Conservation (phyloP, 1,140 invertebrate genomes). For the Zophobas atratus region DNA sequence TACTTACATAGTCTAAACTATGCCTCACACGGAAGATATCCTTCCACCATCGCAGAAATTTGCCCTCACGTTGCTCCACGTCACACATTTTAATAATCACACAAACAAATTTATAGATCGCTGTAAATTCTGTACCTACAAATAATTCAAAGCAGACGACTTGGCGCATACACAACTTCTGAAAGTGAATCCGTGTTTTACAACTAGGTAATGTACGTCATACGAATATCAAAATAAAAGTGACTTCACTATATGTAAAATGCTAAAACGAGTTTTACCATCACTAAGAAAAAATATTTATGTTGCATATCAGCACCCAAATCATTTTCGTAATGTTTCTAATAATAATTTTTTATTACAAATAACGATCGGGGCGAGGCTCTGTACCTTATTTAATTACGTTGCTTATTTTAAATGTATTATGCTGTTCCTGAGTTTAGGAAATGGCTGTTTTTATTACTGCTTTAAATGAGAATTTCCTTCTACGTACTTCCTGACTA, state of each 20-base stretch:
- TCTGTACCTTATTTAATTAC: constrained; percentile 14
- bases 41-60: not conserved
- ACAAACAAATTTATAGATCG: not conserved
- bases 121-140: not conserved
- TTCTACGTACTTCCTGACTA: constrained; percentile 33
- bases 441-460: constrained; percentile 30
- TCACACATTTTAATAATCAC: constrained; percentile 10
- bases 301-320: not conserved
- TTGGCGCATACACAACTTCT: constrained; percentile 2
- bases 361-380: not conserved
- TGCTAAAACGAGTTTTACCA: constrained; percentile 26
- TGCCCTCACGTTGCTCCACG: not conserved
- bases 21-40: not conserved
- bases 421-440: constrained; percentile 32
- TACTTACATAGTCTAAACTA: too few relatives aligned
- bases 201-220: constrained; percentile 29
- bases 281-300: constrained; percentile 7
- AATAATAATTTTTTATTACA: too few relatives aligned
- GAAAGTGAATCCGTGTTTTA: constrained; percentile 16
- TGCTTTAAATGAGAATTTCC: constrained; percentile 33
- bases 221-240: constrained; percentile 26
- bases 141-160: constrained; percentile 7
- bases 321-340: too few relatives aligned
- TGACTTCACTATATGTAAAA: constrained; percentile 23
- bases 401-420: constrained; percentile 41